These are phyloP conservation scores for Apamea epomidion DNA, from an alignment of 2,888 invertebrate genomes.

Conservation along the genomic window DNA sequence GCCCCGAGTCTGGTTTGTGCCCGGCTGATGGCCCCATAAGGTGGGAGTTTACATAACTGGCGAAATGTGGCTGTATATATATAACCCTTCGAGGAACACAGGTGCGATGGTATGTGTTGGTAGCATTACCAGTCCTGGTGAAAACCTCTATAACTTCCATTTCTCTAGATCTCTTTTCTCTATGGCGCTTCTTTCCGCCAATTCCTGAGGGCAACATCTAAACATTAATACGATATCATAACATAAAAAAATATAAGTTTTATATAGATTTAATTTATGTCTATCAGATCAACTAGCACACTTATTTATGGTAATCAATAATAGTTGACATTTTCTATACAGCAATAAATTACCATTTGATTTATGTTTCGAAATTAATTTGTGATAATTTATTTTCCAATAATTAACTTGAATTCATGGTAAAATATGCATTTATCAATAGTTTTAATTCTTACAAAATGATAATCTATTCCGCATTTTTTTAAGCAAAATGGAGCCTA, in stretches of 20 bases:
- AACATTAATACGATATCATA: background rate
- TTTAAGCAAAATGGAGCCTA: background rate
- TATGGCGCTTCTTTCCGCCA: background rate
- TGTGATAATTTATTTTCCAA: slow-evolving; percentile 29
- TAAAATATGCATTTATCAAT: slow-evolving; percentile 42
- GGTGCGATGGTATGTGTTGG: too few relatives aligned
- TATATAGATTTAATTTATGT: background rate
- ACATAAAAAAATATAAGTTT: background rate
- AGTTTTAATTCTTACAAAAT: slow-evolving; percentile 22
- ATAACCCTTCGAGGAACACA: too few relatives aligned
- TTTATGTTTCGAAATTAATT: slow-evolving; percentile 26
- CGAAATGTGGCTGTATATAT: too few relatives aligned
- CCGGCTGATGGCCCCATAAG: too few relatives aligned
- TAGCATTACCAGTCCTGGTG: background rate
- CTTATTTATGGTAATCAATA: background rate
- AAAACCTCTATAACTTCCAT: background rate
- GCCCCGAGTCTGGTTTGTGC: too few relatives aligned
- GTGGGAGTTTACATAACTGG: too few relatives aligned
- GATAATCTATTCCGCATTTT: background rate
- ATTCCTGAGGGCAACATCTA: background rate
- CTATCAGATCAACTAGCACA: background rate
- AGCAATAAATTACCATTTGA: slow-evolving; percentile 16
- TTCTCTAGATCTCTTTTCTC: background rate
- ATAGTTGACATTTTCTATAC: slow-evolving; percentile 19
- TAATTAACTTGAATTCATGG: slow-evolving; percentile 33